Conservation (phyloP, 2,888 invertebrate genomes). For the Drosophila melanosoma region DNA sequence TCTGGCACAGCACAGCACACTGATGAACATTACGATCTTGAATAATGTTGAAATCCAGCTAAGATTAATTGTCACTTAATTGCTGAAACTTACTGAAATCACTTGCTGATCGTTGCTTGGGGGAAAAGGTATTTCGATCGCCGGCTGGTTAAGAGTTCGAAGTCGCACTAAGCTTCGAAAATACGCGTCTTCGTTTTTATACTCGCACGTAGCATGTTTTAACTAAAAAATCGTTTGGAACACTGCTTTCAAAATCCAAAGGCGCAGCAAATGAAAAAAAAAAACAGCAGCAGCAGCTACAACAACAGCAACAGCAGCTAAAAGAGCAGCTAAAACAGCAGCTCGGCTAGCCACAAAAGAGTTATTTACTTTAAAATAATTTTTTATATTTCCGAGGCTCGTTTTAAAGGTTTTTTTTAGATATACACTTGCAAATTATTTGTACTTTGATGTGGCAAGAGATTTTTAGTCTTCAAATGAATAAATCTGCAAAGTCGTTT, state of each 20-base stretch:
- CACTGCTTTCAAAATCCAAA: constrained; percentile 73
- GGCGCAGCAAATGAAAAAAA: constrained; percentile 66
- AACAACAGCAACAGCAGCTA: constrained; percentile 20
- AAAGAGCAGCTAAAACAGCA: constrained; percentile 60
- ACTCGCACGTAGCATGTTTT: constrained; percentile 78
- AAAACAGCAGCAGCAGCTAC: constrained; percentile 17
- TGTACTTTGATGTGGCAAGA: constrained; percentile 29
- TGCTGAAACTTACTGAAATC: constrained; percentile 48
- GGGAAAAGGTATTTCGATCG: constrained; percentile 40
- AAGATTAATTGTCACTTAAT: constrained; percentile 29
- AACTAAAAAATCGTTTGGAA: constrained; percentile 73
- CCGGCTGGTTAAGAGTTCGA: constrained; percentile 77
- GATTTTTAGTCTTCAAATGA: constrained; percentile 2
- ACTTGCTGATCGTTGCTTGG: constrained; percentile 47
- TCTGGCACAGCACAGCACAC: constrained; percentile 15
- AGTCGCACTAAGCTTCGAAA: constrained; percentile 81
- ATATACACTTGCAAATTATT: constrained; percentile 15
- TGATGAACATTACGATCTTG: constrained; percentile 6
- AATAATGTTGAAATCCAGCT: constrained; percentile 13
- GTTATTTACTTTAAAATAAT: constrained; percentile 66
- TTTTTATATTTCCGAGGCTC: constrained; percentile 49
- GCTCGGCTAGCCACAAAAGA: constrained; percentile 54
- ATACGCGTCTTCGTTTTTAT: constrained; percentile 83
- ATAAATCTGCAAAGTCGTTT: constrained; percentile 5
- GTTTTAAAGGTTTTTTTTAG: constrained; percentile 42